Conservation (phyloP, 2,113 vertebrate species). For the Chaetops frenatus region DNA sequence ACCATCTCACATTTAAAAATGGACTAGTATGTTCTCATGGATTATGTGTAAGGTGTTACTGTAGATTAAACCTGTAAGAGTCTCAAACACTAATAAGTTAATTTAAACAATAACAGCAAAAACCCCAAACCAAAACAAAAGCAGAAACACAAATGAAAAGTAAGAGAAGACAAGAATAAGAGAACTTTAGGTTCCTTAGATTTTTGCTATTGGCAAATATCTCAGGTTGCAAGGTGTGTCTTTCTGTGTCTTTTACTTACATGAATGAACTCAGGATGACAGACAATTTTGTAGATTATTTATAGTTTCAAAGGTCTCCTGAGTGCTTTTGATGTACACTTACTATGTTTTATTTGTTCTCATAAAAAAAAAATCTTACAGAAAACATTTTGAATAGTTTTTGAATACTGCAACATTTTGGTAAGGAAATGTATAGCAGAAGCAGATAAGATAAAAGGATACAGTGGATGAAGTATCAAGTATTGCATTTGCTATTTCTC, state of each 20-base stretch:
- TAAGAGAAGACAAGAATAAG: neutral
- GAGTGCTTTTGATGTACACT: neutral
- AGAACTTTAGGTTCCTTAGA: neutral
- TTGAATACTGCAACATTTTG: neutral
- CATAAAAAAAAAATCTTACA: neutral
- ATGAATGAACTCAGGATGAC: neutral
- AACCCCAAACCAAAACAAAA: neutral
- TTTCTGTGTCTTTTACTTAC: neutral
- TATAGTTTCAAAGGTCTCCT: neutral
- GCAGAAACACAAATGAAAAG: neutral
- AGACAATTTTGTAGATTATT: neutral
- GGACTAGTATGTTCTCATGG: neutral
- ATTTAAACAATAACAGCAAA: neutral
- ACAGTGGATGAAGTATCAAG: neutral
- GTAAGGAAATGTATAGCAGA: neutral
- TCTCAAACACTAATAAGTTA: neutral
- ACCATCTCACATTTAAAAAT: neutral
- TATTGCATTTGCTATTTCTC: neutral
- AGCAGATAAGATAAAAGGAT: neutral
- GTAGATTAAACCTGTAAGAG: neutral
- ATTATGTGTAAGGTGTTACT: neutral
- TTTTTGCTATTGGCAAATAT: neutral
- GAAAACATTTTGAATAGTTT: neutral
- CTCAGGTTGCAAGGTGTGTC: neutral
- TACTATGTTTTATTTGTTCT: neutral